Base-by-base conservation (phyloP, 2,888 invertebrate species). In the Chymomyza caudatula region DNA sequence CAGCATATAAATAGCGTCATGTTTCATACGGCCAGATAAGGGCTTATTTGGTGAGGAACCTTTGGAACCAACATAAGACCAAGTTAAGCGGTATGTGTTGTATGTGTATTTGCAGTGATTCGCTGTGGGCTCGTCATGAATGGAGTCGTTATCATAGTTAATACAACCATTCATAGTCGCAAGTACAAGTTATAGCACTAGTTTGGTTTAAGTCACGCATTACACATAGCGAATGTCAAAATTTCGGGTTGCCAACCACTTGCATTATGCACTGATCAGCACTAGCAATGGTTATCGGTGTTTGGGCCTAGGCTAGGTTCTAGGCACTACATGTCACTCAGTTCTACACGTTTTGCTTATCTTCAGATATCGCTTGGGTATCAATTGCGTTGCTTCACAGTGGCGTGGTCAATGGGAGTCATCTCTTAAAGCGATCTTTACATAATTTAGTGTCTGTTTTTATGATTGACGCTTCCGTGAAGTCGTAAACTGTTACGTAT, bases 41-140 rank as follows among this genome's bases (percentile, higher is more conserved):
- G 25, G 25, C 5, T 4, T 25, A 5, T 25, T 25, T 37, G 29
- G 2, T 57, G 51, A 37, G 49, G 74, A 43, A 72, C 78, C n/a
- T 81, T 78, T 78, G 77, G 69, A 69, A 76, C 73, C 60, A 65
- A 70, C 74, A 75, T 73, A 71, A 73, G 59, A 64, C 49, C 6
- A 19, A 15, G 49, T 29, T 52, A 47, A 47, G 15, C 19, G n/a
- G 47, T 47, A 15, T 8, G 47, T 19, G 47, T 15, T 47, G 47
- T 51, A 22, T 66, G 58, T 58, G 49, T 54, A 42, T 54, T 25
- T 37, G 29, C 29, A 37, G 29, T 37, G 29, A 37, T 37, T 37
- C 29, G 29, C 11, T 37, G 29, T 37, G 29, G 29, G 29, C 29
- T 37, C 11, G 29, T 37, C 29, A 37, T 8, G 11, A 37, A 37